Conservation (phyloP, 1,140 invertebrate species). For the Euura lappo region DNA sequence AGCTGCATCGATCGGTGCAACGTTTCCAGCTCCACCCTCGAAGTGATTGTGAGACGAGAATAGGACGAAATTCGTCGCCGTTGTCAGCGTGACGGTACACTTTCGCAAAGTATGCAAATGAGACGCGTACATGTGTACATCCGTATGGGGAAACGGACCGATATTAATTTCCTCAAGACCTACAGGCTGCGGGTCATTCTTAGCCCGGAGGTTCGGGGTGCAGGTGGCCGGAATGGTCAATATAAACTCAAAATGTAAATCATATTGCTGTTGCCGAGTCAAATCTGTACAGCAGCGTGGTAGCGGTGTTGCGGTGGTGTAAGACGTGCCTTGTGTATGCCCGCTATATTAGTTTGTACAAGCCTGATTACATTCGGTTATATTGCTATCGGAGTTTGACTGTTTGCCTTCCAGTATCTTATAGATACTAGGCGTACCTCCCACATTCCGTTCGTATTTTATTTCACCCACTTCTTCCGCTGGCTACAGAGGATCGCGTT, state of each 20-base stretch:
- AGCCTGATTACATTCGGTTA: slow-evolving; percentile 48
- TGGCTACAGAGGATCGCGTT: background rate
- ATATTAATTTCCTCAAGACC: slow-evolving; percentile 49
- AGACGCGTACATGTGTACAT: background rate
- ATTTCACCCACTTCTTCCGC: background rate
- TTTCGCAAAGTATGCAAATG: background rate
- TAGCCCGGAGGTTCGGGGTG: slow-evolving; percentile 42
- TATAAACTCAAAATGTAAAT: slow-evolving; percentile 62
- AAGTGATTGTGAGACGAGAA: background rate
- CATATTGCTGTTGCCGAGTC: slow-evolving; percentile 51
- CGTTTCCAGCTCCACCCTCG: no score
- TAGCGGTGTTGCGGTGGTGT: slow-evolving; percentile 11
- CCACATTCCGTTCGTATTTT: background rate
- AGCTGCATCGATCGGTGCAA: no score
- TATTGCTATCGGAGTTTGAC: slow-evolving; percentile 36
- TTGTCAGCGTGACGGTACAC: background rate
- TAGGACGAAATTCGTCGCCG: background rate
- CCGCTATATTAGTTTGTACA: slow-evolving; percentile 49
- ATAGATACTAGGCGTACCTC: no score
- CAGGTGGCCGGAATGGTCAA: slow-evolving; percentile 61
- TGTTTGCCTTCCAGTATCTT: slow-evolving; percentile 31
- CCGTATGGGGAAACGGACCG: slow-evolving; percentile 22
- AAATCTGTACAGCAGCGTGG: slow-evolving; percentile 2
- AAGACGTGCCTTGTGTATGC: background rate
- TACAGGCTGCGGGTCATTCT: slow-evolving; percentile 32